Evolutionary conservation across 2,113 vertebrate genomes (phyloP), one percentile per base, ranked within the genome.

Genomic region (Hemicordylus capensis): DNA sequence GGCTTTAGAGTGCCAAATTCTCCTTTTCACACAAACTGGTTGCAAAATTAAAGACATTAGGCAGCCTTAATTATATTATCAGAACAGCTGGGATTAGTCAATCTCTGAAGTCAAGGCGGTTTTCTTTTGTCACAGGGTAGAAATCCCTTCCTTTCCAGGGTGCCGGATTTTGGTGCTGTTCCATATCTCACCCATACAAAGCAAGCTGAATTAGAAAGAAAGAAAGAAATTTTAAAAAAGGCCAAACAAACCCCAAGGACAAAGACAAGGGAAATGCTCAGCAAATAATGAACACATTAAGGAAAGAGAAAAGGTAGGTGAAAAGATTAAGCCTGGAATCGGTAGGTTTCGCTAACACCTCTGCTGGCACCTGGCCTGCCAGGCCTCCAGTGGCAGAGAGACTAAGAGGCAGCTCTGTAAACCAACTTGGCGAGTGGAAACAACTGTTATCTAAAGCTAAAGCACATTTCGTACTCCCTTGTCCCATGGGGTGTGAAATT

Each of bases 31-130:
- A 96, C 95, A 97, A 97, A 97, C 97, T 97, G 96, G 98, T 96
- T 97, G 96, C 96, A 96, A 97, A 98, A 99, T 98, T 98, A 99
- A 99, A 98, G 98, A 97, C 98, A 98, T 98, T 98, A 98, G 97
- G 98, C 98, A 97, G 98, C 97, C 96, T 98, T 99, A 99, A 99
- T 99, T 99, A 99, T 98, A 99, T 99, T 99, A 99, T 99, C 98
- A 98, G 98, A 98, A 98, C 97, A 94, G 97, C 97, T 95, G 96
- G 99, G 99, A 99, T 99, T 99, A 99, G 97, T 96, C 98, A 99
- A 99, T 99, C 98, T 97, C 98, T 98, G 96, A 97, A 98, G 99
- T 99, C 98, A 99, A 98, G 97, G 96, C 97, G 95, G 97, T 97
- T 95, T 97, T 99, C 98, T 98, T 98, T 99, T 99, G 99, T 99